Evolutionary conservation across 2,888 invertebrate species (phyloP).

Genomic region (Caenorhabditis panamensis): DNA sequence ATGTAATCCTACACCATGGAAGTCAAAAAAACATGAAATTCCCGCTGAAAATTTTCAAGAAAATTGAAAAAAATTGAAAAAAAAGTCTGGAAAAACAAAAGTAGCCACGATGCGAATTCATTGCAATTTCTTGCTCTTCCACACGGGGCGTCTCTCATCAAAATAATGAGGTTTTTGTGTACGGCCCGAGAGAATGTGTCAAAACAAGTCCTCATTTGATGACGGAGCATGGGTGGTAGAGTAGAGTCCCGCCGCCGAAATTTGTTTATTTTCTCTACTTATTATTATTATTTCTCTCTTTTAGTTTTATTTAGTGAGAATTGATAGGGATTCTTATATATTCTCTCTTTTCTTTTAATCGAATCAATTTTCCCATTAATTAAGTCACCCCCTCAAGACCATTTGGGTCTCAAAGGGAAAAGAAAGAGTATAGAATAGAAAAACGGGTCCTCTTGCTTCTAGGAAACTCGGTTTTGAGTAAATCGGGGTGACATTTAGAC

Average conservation of each 20-base stretch:
- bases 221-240: neutral
- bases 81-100: neutral
- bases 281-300: too few species aligned
- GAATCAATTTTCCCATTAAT: neutral
- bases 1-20: too few species aligned
- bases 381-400: neutral
- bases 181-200: slow-evolving; percentile 29
- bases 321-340: too few species aligned
- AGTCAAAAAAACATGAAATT: too few species aligned
- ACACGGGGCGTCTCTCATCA: slow-evolving; percentile 22
- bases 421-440: neutral
- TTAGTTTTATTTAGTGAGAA: too few species aligned
- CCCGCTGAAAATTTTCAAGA: neutral
- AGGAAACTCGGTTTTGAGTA: neutral
- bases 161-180: slow-evolving; percentile 39
- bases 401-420: neutral
- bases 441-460: too few species aligned
- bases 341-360: too few species aligned
- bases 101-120: too few species aligned
- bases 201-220: slow-evolving; percentile 57
- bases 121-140: neutral
- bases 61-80: neutral
- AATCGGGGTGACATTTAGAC: neutral
- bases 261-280: slow-evolving; percentile 18
- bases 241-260: neutral